A percentile compares a stretch with the other conserved stretches of the same genome.
phyloP scores from a whole-genome alignment of 2,113 vertebrate genomes.

The Cyphomyrus discorhynchus region DNA sequence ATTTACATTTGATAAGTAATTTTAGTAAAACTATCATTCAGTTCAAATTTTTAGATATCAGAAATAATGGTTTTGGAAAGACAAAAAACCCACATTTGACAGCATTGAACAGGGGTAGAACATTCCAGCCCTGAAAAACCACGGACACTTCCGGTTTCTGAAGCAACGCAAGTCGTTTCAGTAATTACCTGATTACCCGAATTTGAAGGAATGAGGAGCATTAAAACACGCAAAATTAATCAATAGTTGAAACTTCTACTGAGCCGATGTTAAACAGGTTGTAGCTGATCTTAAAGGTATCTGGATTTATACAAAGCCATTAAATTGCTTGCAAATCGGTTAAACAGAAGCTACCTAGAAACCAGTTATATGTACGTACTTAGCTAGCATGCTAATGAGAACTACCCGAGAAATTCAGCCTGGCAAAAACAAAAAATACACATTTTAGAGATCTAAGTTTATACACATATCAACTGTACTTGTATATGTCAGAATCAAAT shows the following conservation, averaged over 20 bases:
- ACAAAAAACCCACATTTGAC: neutral
- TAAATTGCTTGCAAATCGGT: neutral
- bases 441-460: neutral
- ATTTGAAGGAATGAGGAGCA: neutral
- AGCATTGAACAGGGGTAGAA: neutral
- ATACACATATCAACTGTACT: neutral
- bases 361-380: neutral
- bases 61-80: neutral
- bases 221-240: too few species aligned
- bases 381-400: neutral
- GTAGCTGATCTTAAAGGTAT: too few species aligned
- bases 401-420: neutral
- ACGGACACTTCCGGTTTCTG: neutral
- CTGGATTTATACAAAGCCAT: neutral
- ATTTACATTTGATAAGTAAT: neutral
- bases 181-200: neutral
- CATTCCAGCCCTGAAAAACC: neutral
- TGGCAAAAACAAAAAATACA: neutral
- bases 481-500: neutral
- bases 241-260: too few species aligned
- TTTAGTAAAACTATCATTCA: neutral
- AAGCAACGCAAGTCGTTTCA: neutral
- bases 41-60: neutral
- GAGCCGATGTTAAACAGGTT: too few species aligned
- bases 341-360: too few species aligned